Evolutionary conservation across 2,113 vertebrate species (phyloP), one percentile per base, ranked within the genome.

Genomic region (Pithys albifrons): DNA sequence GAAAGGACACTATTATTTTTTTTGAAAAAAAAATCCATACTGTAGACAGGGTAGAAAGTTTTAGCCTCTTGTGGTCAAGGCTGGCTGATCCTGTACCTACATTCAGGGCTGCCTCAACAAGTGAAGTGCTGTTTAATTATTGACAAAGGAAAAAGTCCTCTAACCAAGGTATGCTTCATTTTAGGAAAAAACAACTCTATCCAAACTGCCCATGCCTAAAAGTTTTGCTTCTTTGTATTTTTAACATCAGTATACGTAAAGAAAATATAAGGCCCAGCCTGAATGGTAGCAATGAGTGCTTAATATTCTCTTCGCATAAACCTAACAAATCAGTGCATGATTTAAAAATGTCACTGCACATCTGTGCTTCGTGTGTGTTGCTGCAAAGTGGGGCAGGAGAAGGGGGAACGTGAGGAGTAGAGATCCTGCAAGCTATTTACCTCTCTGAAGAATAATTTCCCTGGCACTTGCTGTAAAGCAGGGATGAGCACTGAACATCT

Each of bases 291-390:
- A 65, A 12, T 25, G 54, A 73, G 48, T 35, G n/a, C 41, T 93
- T 87, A 88, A 92, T 65, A 78, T 94, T 76, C 66, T 59, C 39
- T 89, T 75, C 88, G 79, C 79, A 67, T 73, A 89, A 78, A 33
- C 79, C 90, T 62, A 93, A 84, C 57, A 89, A 83, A 91, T 87
- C 62, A 67, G 71, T 75, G 64, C 72, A 37, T 55, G 37, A 71
- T 81, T 93, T 64, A 23, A 88, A 95, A 91, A 96, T 90, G 91
- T 83, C 88, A 83, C 76, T 73, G 55, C 89, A 85, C 88, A 80
- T 92, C 85, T 92, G 83, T 74, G 43, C 82, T 70, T 73, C 28
- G 31, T 74, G 72, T 74, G 81, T 65, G 55, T 18, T 37, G 57
- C 83, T 87, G 83, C 79, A 69, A 86, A 93, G 46, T 61, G 52